Evolutionary conservation across 2,888 invertebrate genomes (phyloP), one percentile per base, ranked within the genome.

Genomic region (Allygus modestus): DNA sequence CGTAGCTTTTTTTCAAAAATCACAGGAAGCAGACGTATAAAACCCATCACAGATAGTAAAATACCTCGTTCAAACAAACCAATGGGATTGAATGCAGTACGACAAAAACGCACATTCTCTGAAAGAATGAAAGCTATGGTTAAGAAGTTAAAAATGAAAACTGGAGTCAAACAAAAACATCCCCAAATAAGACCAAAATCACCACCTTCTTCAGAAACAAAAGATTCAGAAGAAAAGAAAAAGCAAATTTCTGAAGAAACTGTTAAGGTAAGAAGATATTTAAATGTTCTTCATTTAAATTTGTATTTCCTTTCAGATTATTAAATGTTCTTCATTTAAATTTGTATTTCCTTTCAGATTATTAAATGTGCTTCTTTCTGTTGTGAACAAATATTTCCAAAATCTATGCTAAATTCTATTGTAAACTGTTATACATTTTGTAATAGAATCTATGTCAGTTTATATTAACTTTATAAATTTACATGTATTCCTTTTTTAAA

Each of bases 1-100:
- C 77, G 85, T 11, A 85, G 85, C 69, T 23, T 85, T 41, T 85
- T 85, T 79, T 82, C 82, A 37, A 83, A 83, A 71, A 46, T 85
- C 20, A 85, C 83, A 51, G 85, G 83, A 43, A 73, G 46, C 11
- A 82, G 43, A 83, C 51, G 79, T 20, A 31, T 58, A 0, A 83
- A 83, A 58, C 28, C 73, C 7, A 33, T 73, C 26, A 69, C 46
- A 28, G 33, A 79, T 69, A 73, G 33, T 20, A 83, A 85, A 77
- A 81, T 79, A 41, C 69, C 77, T 23, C 75, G 79, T 17, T 69
- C 75, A 90, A 86, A 91, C 91, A 86, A 71, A 87, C 41, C 90
- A 90, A 71, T 82, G 51, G 85, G 82, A 37, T 54, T 84, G 75
- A 83, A 84, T 73, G 75, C 65, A 23, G 87, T 85, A 1, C 71